Conservation (phyloP, 2,113 vertebrate species). For the Malurus elegans region DNA sequence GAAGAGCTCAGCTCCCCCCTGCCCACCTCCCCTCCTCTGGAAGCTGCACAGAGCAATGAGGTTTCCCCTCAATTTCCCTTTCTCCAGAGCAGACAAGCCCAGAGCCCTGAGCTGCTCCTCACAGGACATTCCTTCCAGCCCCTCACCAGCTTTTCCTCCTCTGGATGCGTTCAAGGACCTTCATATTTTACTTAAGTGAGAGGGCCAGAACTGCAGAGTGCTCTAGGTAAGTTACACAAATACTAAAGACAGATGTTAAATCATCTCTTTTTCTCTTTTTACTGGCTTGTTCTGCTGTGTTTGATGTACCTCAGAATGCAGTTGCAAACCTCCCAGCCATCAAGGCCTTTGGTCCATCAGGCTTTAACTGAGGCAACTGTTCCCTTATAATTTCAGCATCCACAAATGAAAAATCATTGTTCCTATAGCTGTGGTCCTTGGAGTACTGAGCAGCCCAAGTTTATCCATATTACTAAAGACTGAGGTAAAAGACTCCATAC, state of each 20-base stretch:
- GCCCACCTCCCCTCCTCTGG: background rate
- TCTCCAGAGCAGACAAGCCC: background rate
- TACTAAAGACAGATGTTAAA: fast-evolving
- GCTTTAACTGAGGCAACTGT: background rate
- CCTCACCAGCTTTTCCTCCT: background rate
- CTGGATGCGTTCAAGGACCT: background rate
- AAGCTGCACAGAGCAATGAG: background rate
- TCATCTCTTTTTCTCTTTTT: background rate
- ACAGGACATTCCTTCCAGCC: background rate
- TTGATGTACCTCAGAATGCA: background rate
- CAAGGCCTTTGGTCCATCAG: background rate
- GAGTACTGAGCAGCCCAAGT: background rate
- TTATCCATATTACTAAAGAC: background rate
- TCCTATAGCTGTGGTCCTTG: background rate
- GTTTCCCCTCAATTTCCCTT: background rate
- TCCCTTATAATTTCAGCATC: background rate
- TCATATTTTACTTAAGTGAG: background rate
- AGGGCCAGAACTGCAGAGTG: background rate
- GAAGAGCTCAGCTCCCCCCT: background rate
- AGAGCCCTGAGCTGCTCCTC: background rate
- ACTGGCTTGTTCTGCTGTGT: fast-evolving
- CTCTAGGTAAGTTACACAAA: background rate
- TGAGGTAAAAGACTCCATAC: background rate
- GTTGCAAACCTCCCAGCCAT: background rate
- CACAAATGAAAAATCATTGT: background rate